Conservation (phyloP, 1,140 invertebrate species). For the Mamestra configurata region DNA sequence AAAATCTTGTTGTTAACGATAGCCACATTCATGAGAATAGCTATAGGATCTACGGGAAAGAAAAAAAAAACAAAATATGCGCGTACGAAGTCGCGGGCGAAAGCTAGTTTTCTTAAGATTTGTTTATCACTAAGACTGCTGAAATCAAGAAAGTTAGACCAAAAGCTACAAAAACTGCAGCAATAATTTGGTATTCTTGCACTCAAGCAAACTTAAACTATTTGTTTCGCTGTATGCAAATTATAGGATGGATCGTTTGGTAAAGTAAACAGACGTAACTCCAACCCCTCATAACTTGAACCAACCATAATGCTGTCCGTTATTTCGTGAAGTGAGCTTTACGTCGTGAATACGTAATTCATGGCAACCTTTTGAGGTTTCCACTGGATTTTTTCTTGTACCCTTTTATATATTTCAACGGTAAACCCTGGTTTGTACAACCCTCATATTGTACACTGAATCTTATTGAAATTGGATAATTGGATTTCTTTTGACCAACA, state of each 20-base stretch:
- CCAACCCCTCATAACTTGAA: slow-evolving; percentile 31
- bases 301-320: slow-evolving; percentile 49
- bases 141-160: too few relatives aligned
- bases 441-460: slow-evolving; percentile 13
- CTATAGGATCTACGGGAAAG: too few relatives aligned
- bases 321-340: slow-evolving; percentile 62
- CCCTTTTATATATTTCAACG: slow-evolving; percentile 44
- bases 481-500: slow-evolving; percentile 10
- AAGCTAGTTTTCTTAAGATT: too few relatives aligned
- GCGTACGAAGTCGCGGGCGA: too few relatives aligned
- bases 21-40: too few relatives aligned
- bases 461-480: slow-evolving; percentile 36
- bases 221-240: too few relatives aligned
- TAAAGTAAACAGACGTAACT: background rate
- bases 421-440: slow-evolving; percentile 16
- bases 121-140: too few relatives aligned
- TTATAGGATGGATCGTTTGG: background rate
- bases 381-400: slow-evolving; percentile 53
- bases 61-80: too few relatives aligned
- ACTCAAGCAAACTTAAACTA: too few relatives aligned
- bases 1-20: too few relatives aligned
- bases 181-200: too few relatives aligned
- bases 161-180: too few relatives aligned
- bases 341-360: slow-evolving; percentile 62
- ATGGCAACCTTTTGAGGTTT: slow-evolving; percentile 57